Conservation (phyloP, 2,797 vertebrate species). For the Catamblyrhynchus diadema region DNA sequence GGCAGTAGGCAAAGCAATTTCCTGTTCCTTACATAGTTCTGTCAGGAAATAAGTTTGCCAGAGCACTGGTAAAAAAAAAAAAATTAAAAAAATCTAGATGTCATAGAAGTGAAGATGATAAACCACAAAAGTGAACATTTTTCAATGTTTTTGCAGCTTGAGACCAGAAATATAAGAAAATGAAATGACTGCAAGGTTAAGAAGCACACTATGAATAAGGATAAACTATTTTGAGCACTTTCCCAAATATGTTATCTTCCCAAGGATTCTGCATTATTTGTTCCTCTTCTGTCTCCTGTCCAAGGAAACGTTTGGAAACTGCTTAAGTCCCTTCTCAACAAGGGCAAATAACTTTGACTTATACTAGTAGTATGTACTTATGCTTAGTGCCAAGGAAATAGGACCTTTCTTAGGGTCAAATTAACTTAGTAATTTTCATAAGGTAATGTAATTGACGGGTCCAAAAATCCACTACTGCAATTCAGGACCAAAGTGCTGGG, state of each 20-base stretch:
- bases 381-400: background rate
- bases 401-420: background rate
- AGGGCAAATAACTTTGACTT: background rate
- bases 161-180: background rate
- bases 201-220: background rate
- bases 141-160: background rate
- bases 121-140: background rate
- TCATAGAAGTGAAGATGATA: background rate
- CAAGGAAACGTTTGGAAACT: background rate
- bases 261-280: background rate
- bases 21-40: background rate
- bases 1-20: background rate
- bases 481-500: background rate
- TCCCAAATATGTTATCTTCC: background rate
- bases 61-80: background rate
- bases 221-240: background rate
- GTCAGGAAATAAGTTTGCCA: background rate
- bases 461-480: background rate
- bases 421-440: background rate
- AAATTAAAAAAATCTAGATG: background rate
- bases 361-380: background rate
- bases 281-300: background rate
- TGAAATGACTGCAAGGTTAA: background rate
- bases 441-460: background rate
- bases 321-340: background rate